A percentile compares a stretch with the other conserved stretches of the same genome.
Evolutionary conservation across 2,888 invertebrate genomes (phyloP).

Genomic region (Heliconius sara): DNA sequence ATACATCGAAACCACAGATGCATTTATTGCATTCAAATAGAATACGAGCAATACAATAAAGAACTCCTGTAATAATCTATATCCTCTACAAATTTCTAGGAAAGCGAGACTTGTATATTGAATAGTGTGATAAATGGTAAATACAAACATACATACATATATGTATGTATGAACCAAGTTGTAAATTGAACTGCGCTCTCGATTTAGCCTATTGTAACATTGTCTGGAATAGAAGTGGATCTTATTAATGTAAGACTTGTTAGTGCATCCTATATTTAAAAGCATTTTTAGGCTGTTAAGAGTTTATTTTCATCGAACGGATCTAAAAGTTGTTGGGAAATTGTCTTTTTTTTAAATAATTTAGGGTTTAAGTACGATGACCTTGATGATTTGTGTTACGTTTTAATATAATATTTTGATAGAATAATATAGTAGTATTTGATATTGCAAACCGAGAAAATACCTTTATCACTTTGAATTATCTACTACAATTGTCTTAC

Average conservation of each 20-base stretch:
- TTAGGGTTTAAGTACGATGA: background rate
- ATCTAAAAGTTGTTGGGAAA: background rate
- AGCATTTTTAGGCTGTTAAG: background rate
- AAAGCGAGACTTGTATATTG: conserved; percentile 15
- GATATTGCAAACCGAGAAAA: no score
- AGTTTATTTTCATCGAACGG: background rate
- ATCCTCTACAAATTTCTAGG: conserved; percentile 25
- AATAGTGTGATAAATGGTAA: conserved; percentile 11
- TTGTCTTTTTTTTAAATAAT: background rate
- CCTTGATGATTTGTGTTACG: background rate
- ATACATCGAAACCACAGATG: conserved; percentile 14
- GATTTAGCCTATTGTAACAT: conserved; percentile 30
- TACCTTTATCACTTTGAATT: no score
- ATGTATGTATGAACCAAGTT: conserved; percentile 14
- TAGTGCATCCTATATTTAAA: conserved; percentile 23
- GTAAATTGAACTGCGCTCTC: conserved; percentile 26
- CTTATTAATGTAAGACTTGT: conserved; percentile 13
- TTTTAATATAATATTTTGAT: background rate
- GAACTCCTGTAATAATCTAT: conserved; percentile 22
- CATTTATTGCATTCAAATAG: conserved; percentile 24
- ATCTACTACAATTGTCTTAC: no score
- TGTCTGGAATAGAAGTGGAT: conserved; percentile 22
- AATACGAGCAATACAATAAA: conserved; percentile 11
- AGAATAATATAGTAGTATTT: no score
- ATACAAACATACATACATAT: background rate